Percentiles rank a stretch among this genome's conserved stretches.
phyloP scores from a whole-genome alignment of 2,888 invertebrate genomes.

The Calliopum simillimum region DNA sequence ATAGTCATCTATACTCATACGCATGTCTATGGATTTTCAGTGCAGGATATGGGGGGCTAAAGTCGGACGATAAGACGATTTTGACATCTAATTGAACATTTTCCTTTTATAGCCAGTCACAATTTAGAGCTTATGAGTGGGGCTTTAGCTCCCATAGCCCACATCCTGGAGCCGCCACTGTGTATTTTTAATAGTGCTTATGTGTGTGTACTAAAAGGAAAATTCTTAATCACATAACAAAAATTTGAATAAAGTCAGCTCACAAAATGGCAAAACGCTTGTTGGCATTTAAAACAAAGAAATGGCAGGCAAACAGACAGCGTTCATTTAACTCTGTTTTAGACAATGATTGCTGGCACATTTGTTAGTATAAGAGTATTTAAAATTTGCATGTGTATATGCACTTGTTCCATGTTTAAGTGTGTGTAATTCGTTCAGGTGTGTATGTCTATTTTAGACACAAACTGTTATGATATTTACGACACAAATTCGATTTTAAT shows the following conservation, averaged over 20 bases:
- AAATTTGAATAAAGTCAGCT: not conserved
- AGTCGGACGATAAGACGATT: too few relatives aligned
- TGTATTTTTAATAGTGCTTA: not conserved
- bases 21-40: too few relatives aligned
- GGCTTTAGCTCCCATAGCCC: too few relatives aligned
- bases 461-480: not conserved
- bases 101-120: too few relatives aligned
- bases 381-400: too few relatives aligned
- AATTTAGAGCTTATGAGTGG: too few relatives aligned
- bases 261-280: not conserved
- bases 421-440: not conserved
- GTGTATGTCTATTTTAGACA: too few relatives aligned
- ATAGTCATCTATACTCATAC: too few relatives aligned
- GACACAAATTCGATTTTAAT: slow-evolving; percentile 5
- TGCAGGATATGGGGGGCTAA: too few relatives aligned
- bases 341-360: not conserved
- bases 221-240: not conserved
- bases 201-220: not conserved
- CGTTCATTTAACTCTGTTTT: not conserved
- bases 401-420: not conserved
- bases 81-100: too few relatives aligned
- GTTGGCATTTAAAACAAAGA: too few relatives aligned
- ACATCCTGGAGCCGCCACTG: too few relatives aligned
- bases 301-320: not conserved
- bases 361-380: not conserved